phyloP scores from a whole-genome alignment of 2,888 invertebrate genomes.

The Catonia carolina region DNA sequence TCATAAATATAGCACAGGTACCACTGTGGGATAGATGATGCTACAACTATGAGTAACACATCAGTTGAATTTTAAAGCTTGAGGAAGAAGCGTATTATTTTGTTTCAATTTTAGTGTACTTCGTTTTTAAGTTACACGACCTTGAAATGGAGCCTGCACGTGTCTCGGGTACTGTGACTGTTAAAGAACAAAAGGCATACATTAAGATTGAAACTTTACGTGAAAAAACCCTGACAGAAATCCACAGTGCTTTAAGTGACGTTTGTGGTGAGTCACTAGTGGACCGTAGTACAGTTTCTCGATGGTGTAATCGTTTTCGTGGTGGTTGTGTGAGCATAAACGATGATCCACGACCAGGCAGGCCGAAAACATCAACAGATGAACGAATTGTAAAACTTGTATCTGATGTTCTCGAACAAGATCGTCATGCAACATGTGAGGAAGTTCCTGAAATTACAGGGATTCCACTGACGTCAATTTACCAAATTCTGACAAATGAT shows the following conservation, averaged over 20 bases:
- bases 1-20: too few relatives aligned
- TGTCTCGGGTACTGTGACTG: neutral
- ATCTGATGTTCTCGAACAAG: neutral
- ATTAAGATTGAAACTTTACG: neutral
- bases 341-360: neutral
- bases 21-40: neutral
- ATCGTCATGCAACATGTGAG: neutral
- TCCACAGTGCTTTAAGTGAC: neutral
- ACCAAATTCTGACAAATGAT: neutral
- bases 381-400: neutral
- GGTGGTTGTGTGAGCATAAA: neutral
- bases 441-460: neutral
- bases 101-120: neutral
- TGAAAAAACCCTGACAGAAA: neutral
- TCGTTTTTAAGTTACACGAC: neutral
- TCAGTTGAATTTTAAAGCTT: neutral
- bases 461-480: neutral
- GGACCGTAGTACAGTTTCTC: neutral
- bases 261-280: conserved; percentile 1
- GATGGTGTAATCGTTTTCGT: neutral
- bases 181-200: neutral
- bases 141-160: too few relatives aligned
- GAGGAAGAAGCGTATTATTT: neutral
- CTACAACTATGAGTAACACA: neutral
- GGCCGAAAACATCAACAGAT: too few relatives aligned